Percentiles rank a stretch among this genome's conserved stretches.
phyloP scores from a whole-genome alignment of 2,888 invertebrate species.

The Craniophora ligustri region DNA sequence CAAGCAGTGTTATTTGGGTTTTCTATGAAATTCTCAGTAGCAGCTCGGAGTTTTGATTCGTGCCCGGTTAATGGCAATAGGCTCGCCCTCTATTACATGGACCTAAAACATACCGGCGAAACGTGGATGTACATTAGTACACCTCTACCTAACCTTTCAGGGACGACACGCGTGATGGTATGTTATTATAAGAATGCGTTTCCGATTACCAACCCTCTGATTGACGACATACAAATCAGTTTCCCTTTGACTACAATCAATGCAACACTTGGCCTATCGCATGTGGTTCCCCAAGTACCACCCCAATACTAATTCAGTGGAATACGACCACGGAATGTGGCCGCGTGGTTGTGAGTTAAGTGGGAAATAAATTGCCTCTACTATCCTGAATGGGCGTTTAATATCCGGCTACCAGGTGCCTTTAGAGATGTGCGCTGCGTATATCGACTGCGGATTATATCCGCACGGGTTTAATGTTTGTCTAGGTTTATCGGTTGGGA shows the following conservation, averaged over 20 bases:
- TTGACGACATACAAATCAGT: too few relatives aligned
- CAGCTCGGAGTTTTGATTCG: too few relatives aligned
- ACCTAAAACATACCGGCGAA: too few relatives aligned
- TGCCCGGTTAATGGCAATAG: too few relatives aligned
- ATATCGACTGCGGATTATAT: slow-evolving; percentile 44
- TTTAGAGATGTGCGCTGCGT: slow-evolving; percentile 46
- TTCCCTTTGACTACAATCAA: slow-evolving; percentile 10
- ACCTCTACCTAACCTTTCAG: too few relatives aligned
- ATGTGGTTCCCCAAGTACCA: slow-evolving; percentile 25
- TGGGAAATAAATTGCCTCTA: slow-evolving; percentile 56
- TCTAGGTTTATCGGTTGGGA: slow-evolving; percentile 11
- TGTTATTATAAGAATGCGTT: too few relatives aligned
- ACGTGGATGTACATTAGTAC: too few relatives aligned
- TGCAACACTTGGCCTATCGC: slow-evolving; percentile 10
- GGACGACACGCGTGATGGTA: too few relatives aligned
- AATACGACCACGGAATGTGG: slow-evolving; percentile 48
- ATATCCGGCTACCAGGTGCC: slow-evolving; percentile 56
- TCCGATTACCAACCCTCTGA: too few relatives aligned
- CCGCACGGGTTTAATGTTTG: slow-evolving; percentile 29
- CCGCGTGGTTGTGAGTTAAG: slow-evolving; percentile 52
- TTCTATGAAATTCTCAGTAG: too few relatives aligned
- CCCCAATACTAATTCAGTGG: slow-evolving; percentile 40
- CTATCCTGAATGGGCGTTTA: slow-evolving; percentile 52
- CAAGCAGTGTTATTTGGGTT: too few relatives aligned
- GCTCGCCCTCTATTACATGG: too few relatives aligned